These are phyloP conservation scores for Rostratula benghalensis DNA, from an alignment of 2,113 vertebrate species.

Conservation along the genomic window DNA sequence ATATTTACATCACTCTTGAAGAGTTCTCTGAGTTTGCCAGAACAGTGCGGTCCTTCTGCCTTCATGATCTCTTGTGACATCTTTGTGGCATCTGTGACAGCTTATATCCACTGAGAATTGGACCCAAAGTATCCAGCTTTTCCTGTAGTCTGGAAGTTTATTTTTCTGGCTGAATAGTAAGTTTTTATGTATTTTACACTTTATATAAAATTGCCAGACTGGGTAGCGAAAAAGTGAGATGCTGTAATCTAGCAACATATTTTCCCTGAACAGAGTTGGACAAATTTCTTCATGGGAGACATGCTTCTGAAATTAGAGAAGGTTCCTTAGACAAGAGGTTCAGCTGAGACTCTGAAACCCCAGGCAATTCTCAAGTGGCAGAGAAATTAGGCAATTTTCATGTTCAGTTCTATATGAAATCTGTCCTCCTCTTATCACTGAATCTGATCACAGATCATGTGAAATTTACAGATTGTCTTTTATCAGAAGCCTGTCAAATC, in stretches of 20 bases:
- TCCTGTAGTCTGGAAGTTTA: not conserved
- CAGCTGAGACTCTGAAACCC: not conserved
- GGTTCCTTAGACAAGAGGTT: not conserved
- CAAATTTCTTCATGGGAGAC: not conserved
- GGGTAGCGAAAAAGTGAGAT: not conserved
- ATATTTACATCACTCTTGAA: not conserved
- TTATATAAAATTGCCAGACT: not conserved
- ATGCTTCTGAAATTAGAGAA: not conserved
- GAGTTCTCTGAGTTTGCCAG: not conserved
- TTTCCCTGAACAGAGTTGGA: not conserved
- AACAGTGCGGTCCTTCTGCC: not conserved
- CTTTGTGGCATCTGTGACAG: not conserved
- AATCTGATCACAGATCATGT: not conserved
- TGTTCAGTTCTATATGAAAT: not conserved
- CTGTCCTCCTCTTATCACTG: not conserved
- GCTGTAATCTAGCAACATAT: not conserved
- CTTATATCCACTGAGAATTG: not conserved
- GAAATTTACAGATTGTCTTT: not conserved
- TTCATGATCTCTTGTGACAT: not conserved
- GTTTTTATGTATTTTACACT: not conserved
- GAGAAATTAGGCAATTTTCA: not conserved
- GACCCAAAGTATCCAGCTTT: not conserved
- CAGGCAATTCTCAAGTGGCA: not conserved
- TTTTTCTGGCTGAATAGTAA: not conserved
- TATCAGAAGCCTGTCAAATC: not conserved